Evolutionary conservation across 2,113 vertebrate genomes (phyloP).

Genomic region (Globicephala melas): DNA sequence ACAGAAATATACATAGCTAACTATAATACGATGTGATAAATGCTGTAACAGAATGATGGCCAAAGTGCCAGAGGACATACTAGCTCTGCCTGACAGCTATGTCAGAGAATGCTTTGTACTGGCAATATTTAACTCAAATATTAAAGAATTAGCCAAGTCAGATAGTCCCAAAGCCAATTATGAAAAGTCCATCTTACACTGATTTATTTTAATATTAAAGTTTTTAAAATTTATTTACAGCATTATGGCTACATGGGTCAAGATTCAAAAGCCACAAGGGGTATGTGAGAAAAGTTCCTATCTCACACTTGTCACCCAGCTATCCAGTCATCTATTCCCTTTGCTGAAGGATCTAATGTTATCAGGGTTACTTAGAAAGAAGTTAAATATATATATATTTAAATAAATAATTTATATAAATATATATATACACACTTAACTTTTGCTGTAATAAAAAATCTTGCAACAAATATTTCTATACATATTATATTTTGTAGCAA

Average conservation of each 20-base stretch:
- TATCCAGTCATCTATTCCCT: not conserved
- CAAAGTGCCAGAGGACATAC: not conserved
- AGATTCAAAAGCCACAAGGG: not conserved
- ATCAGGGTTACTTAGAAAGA: not conserved
- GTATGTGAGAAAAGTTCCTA: not conserved
- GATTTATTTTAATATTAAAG: conserved; percentile 25
- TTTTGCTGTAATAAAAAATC: not conserved
- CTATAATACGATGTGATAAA: not conserved
- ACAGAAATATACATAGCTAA: not conserved
- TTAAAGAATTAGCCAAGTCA: conserved; percentile 9
- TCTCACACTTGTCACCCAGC: not conserved
- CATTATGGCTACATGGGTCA: not conserved
- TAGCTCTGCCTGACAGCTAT: not conserved
- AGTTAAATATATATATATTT: not conserved
- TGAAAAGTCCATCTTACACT: not conserved
- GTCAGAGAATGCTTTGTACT: not conserved
- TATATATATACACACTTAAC: no score
- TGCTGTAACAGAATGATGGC: not conserved
- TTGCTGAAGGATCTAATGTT: not conserved
- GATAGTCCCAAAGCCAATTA: not conserved
- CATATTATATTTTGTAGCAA: not conserved
- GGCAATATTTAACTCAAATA: not conserved
- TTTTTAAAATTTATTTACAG: not conserved
- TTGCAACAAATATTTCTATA: not conserved
- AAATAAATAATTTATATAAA: no score